These are phyloP conservation scores for Nothoprocta pentlandii DNA, from an alignment of 2,113 vertebrate species.

Conservation along the genomic window DNA sequence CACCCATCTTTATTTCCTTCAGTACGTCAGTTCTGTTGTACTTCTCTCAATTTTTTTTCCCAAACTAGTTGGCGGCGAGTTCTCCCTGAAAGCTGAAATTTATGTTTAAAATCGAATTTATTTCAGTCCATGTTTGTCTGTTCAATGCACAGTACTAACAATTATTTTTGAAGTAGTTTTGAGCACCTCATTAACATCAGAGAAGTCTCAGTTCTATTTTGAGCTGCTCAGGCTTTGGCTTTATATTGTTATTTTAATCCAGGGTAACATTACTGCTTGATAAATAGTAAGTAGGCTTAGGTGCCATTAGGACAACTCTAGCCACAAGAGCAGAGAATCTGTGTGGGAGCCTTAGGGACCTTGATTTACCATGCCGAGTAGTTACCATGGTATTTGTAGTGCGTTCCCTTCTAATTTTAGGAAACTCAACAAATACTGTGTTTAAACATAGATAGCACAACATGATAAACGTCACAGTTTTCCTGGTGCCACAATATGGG, in stretches of 20 bases:
- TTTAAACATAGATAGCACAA: conserved; percentile 53
- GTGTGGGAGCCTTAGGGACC: conserved; percentile 47
- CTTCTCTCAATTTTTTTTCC: neutral
- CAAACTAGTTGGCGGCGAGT: neutral
- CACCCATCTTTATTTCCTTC: neutral
- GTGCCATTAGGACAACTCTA: conserved; percentile 33
- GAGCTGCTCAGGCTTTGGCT: neutral
- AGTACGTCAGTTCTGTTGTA: neutral
- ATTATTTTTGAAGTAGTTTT: conserved; percentile 30
- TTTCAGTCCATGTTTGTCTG: neutral
- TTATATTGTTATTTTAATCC: conserved; percentile 38
- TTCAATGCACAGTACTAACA: neutral
- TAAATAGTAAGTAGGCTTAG: conserved; percentile 33
- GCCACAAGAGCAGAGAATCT: conserved; percentile 49
- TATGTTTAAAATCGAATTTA: neutral
- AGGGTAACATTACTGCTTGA: conserved; percentile 31
- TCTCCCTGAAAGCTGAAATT: neutral
- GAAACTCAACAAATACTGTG: conserved; percentile 34
- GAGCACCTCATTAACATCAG: neutral
- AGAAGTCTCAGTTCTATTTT: conserved; percentile 25
- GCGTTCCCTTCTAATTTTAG: conserved; percentile 64
- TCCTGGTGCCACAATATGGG: neutral
- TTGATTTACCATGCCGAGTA: conserved; percentile 44
- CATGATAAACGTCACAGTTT: conserved; percentile 50
- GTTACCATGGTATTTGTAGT: conserved; percentile 70